These are phyloP conservation scores for Sternotherus odoratus DNA, from an alignment of 2,797 vertebrate species.

Conservation along the genomic window DNA sequence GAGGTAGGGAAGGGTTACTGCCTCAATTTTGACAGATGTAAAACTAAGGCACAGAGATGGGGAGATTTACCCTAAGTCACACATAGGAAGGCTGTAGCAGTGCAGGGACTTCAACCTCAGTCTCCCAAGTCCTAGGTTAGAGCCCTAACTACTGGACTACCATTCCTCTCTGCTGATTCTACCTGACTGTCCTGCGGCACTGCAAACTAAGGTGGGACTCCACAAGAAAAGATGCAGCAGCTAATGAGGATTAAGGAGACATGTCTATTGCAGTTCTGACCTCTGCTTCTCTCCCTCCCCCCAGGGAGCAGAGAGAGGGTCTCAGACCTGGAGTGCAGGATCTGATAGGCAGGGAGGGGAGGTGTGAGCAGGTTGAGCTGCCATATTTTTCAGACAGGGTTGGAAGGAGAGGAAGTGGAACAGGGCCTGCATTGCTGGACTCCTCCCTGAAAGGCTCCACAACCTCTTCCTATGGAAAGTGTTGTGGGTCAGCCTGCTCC, in stretches of 20 bases:
- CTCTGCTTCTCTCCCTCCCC: too few relatives aligned
- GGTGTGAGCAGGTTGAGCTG: neutral
- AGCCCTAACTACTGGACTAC: neutral
- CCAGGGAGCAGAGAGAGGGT: neutral
- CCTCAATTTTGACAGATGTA: neutral
- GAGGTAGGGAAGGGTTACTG: neutral
- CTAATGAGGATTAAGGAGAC: neutral
- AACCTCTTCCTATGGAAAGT: neutral
- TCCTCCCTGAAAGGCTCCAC: neutral
- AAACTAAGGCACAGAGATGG: neutral
- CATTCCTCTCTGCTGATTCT: neutral
- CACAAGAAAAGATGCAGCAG: neutral
- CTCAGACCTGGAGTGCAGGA: rapidly evolving
- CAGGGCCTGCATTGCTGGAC: neutral
- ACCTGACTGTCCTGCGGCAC: neutral
- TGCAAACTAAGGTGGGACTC: neutral
- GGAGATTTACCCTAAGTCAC: neutral
- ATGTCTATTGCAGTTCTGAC: neutral
- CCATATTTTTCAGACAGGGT: neutral
- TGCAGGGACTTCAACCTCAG: rapidly evolving
- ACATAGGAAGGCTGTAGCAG: rapidly evolving
- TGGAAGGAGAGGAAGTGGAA: neutral
- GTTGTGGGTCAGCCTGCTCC: neutral
- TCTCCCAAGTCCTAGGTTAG: neutral
- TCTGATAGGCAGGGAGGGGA: neutral